Conservation (phyloP, 2,797 vertebrate species). For the Pseudomugil tenellus region DNA sequence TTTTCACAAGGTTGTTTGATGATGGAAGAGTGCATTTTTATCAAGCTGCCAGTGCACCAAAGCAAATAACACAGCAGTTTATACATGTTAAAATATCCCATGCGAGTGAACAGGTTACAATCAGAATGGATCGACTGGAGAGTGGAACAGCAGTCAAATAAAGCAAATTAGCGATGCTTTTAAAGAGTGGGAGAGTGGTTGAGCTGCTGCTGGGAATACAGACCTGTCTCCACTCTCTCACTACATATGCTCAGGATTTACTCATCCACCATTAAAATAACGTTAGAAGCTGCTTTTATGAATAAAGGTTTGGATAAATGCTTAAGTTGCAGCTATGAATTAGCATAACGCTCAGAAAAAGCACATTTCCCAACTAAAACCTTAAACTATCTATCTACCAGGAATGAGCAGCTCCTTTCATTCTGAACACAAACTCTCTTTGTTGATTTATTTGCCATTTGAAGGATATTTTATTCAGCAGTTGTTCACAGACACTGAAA, state of each 20-base stretch:
- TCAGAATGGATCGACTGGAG: constrained; percentile 3
- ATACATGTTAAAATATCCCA: constrained; percentile 3
- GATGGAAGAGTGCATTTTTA: constrained; percentile 17
- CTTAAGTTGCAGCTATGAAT: constrained; percentile 1
- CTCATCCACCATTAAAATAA: constrained; percentile 1
- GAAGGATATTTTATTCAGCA: constrained; percentile 47
- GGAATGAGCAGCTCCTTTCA: constrained; percentile 13
- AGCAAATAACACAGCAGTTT: constrained; percentile 12
- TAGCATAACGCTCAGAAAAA: constrained; percentile 13
- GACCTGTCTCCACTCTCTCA: background rate
- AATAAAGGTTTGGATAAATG: constrained; percentile 8
- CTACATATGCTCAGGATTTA: constrained; percentile 5
- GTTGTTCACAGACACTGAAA: constrained; percentile 45
- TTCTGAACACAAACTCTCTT: constrained; percentile 17
- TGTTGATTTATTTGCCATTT: constrained; percentile 58
- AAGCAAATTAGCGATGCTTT: constrained; percentile 8
- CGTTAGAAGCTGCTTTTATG: background rate
- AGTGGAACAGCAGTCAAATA: constrained; percentile 4
- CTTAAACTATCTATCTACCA: constrained; percentile 18
- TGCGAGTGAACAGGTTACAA: background rate
- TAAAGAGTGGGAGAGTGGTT: background rate
- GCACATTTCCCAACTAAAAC: constrained; percentile 2
- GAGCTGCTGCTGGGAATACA: background rate
- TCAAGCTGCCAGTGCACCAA: constrained; percentile 16
- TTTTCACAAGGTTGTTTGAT: constrained; percentile 20